phyloP scores from a whole-genome alignment of 2,113 vertebrate genomes.

The Camelus dromedarius region DNA sequence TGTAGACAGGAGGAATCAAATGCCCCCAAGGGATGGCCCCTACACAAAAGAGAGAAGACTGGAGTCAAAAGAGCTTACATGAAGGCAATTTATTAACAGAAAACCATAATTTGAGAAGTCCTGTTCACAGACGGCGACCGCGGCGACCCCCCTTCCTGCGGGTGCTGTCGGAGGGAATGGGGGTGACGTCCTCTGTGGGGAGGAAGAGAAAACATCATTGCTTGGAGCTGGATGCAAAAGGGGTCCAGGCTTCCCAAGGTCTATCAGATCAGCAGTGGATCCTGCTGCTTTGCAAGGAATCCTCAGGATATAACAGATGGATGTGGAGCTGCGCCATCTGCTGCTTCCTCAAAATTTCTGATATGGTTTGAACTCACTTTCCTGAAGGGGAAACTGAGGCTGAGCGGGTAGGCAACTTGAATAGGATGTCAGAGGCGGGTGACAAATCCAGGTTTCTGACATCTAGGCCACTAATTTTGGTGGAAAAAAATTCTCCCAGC shows the following conservation, averaged over 20 bases:
- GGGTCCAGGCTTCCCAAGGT: background rate
- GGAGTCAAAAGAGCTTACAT: background rate
- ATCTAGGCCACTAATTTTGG: background rate
- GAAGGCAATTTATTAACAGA: conserved; percentile 92
- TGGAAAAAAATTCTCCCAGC: background rate
- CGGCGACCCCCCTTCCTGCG: conserved; percentile 99
- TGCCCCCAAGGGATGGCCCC: background rate
- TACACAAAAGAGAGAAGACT: background rate
- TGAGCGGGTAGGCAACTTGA: background rate
- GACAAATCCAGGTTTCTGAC: background rate
- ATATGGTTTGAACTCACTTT: background rate
- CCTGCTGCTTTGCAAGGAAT: rapidly evolving
- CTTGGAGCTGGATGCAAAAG: background rate
- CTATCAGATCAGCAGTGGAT: background rate
- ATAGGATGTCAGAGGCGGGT: background rate
- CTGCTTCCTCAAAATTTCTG: background rate
- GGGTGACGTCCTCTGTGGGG: conserved; percentile 97
- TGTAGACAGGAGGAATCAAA: background rate
- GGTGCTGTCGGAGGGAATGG: conserved; percentile 98
- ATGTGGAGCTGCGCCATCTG: rapidly evolving
- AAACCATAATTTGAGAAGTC: conserved; percentile 72
- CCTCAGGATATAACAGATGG: background rate
- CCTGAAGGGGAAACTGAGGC: background rate
- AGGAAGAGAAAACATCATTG: conserved; percentile 55
- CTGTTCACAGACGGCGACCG: conserved; percentile 95